Percentiles rank a stretch among this genome's conserved stretches.
phyloP scores from a whole-genome alignment of 2,888 invertebrate genomes.

The Torymus auratus region DNA sequence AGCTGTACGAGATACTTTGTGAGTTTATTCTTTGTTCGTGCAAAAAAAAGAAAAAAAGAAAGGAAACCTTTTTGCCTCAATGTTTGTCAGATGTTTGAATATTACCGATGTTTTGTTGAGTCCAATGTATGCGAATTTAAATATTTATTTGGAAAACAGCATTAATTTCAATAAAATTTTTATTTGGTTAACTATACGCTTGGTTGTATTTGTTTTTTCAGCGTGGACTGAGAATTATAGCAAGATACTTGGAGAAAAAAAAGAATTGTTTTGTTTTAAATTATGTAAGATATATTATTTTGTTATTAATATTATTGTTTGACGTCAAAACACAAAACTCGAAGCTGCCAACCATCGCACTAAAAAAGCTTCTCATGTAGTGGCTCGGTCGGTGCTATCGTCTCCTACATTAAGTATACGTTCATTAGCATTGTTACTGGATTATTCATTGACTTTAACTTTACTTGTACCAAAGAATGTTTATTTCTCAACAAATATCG shows the following conservation, averaged over 20 bases:
- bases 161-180: too few relatives aligned
- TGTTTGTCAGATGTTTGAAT: not conserved
- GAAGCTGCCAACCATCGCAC: slow-evolving; percentile 44
- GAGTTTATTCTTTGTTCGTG: not conserved
- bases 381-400: slow-evolving; percentile 30
- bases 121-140: too few relatives aligned
- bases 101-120: not conserved
- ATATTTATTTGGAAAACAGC: too few relatives aligned
- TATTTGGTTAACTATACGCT: too few relatives aligned
- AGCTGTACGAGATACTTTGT: too few relatives aligned
- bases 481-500: too few relatives aligned
- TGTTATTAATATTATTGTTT: not conserved
- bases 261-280: not conserved
- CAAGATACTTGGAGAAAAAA: not conserved
- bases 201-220: too few relatives aligned
- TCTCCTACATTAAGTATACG: slow-evolving; percentile 10
- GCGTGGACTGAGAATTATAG: too few relatives aligned
- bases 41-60: slow-evolving; percentile 10
- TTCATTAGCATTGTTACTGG: not conserved
- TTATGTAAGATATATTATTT: not conserved
- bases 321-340: slow-evolving; percentile 36
- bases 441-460: slow-evolving; percentile 4
- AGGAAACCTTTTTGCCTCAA: too few relatives aligned
- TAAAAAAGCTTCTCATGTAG: slow-evolving; percentile 35
- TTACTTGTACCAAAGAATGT: not conserved